Conservation (phyloP, 1,140 invertebrate species). For the Lerema accius region DNA sequence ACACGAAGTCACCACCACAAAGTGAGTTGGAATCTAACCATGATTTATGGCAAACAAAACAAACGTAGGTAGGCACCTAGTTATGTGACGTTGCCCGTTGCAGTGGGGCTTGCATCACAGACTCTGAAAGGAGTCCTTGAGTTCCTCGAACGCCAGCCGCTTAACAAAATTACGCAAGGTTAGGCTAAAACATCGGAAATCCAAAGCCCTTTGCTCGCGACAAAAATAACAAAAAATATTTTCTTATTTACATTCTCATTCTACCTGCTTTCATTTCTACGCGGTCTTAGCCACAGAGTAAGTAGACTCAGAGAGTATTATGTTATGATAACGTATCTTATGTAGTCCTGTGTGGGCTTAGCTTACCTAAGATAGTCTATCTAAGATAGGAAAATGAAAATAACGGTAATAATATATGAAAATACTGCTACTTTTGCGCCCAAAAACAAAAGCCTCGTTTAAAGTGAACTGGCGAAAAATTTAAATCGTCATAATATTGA, state of each 20-base stretch:
- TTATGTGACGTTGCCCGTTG: neutral
- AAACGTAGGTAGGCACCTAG: too few relatives aligned
- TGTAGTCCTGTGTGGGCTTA: too few relatives aligned
- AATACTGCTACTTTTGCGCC: too few relatives aligned
- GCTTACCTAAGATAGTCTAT: too few relatives aligned
- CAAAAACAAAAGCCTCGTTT: too few relatives aligned
- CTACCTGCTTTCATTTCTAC: constrained; percentile 28
- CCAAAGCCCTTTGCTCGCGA: constrained; percentile 19
- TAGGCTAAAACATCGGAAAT: constrained; percentile 14
- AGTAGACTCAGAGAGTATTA: constrained; percentile 1
- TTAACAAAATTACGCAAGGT: constrained; percentile 28
- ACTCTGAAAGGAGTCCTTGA: constrained; percentile 11
- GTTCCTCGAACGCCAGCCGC: constrained; percentile 11
- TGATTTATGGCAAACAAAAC: too few relatives aligned
- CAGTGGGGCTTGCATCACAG: neutral
- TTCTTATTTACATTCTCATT: constrained; percentile 33
- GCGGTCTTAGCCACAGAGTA: constrained; percentile 24
- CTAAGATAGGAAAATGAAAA: too few relatives aligned
- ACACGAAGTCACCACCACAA: too few relatives aligned
- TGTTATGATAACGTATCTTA: neutral
- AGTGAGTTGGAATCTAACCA: too few relatives aligned
- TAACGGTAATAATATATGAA: too few relatives aligned
- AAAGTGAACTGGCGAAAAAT: too few relatives aligned
- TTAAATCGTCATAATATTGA: too few relatives aligned
- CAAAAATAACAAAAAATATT: constrained; percentile 32